Conservation (phyloP, 2,113 vertebrate species). For the Hyla sarda region DNA sequence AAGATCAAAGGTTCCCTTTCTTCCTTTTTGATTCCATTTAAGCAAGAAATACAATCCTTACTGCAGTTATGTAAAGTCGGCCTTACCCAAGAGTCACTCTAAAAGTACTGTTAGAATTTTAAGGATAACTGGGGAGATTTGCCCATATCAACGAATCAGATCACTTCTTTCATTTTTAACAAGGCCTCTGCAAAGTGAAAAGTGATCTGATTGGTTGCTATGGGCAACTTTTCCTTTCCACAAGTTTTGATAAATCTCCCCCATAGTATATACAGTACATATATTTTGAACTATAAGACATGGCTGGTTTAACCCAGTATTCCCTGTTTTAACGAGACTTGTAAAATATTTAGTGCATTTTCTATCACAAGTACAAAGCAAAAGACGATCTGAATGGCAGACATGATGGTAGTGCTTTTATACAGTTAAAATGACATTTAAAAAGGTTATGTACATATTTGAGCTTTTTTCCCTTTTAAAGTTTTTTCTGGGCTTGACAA, state of each 20-base stretch:
- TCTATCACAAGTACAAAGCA: neutral
- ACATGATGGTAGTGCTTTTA: neutral
- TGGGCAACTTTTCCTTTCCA: too few species aligned
- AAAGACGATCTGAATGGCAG: neutral
- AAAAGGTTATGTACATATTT: neutral
- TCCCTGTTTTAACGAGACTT: conserved; percentile 2
- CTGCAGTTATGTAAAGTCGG: neutral
- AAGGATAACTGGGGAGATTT: too few species aligned
- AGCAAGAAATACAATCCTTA: too few species aligned
- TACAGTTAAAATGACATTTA: conserved; percentile 20
- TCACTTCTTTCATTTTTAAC: too few species aligned
- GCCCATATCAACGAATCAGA: too few species aligned
- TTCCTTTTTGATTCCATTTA: too few species aligned
- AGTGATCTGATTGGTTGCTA: too few species aligned
- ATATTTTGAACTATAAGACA: neutral
- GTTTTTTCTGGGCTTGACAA: too few species aligned
- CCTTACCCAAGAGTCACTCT: neutral
- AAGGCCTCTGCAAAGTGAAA: too few species aligned
- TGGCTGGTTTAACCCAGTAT: neutral
- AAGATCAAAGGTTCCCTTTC: neutral
- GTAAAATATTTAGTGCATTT: conserved; percentile 19
- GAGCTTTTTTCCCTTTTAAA: neutral
- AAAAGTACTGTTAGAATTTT: too few species aligned
- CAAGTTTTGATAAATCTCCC: too few species aligned
- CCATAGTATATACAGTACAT: neutral